phyloP scores from a whole-genome alignment of 2,888 invertebrate species.

The Cinara cedri region DNA sequence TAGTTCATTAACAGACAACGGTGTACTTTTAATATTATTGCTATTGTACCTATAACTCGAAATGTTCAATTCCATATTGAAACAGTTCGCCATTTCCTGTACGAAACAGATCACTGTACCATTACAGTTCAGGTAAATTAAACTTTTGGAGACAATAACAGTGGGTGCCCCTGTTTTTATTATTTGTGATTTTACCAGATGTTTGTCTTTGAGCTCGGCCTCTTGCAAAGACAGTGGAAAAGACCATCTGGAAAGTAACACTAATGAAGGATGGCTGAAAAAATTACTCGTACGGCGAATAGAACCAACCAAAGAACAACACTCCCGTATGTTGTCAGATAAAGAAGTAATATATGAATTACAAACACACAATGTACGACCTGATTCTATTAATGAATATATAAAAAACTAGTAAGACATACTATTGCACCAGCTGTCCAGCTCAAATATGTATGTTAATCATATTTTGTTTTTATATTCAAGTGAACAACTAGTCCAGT shows the following conservation, averaged over 20 bases:
- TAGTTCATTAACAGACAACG: not conserved
- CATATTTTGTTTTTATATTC: conserved; percentile 55
- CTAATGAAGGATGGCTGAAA: conserved; percentile 80
- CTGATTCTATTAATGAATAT: conserved; percentile 86
- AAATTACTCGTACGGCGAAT: conserved; percentile 88
- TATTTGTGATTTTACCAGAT: not conserved
- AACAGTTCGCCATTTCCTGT: not conserved
- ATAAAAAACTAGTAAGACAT: conserved; percentile 87
- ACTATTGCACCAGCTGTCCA: not conserved
- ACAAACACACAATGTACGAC: conserved; percentile 92
- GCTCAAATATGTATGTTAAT: not conserved
- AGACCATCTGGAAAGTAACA: not conserved
- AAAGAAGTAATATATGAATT: conserved; percentile 95
- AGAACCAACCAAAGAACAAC: conserved; percentile 93
- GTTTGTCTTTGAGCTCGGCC: conserved; percentile 1
- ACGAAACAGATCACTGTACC: not conserved
- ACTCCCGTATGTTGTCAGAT: conserved; percentile 94
- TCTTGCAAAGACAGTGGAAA: not conserved
- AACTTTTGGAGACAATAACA: not conserved
- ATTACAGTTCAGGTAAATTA: conserved; percentile 13
- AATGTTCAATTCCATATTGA: conserved; percentile 30
- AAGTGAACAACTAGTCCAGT: conserved; percentile 79
- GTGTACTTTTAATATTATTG: not conserved
- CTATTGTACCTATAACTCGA: not conserved
- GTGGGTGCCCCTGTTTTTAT: not conserved